These are phyloP conservation scores for Emberiza fucata DNA, from an alignment of 2,113 vertebrate genomes.

Conservation along the genomic window DNA sequence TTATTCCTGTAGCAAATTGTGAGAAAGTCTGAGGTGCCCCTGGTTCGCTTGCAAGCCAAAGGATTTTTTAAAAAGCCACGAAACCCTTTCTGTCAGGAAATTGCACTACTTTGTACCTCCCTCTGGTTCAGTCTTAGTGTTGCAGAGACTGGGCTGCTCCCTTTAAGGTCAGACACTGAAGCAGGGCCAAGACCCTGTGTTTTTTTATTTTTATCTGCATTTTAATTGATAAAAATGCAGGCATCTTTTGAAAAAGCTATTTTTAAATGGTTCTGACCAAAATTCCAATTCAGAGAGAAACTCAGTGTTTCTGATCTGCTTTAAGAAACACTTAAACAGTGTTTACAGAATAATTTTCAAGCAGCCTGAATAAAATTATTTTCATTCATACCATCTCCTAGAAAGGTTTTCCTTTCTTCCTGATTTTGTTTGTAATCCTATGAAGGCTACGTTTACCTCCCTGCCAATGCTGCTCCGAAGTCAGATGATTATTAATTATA, in stretches of 20 bases:
- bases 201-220: neutral
- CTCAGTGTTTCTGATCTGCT: neutral
- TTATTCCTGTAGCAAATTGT: neutral
- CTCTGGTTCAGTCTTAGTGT: neutral
- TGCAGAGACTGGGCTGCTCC: neutral
- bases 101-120: neutral
- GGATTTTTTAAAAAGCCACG: neutral
- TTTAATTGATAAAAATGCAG: neutral
- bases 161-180: neutral
- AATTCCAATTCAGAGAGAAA: neutral
- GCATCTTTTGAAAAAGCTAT: neutral
- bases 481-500: conserved; percentile 64
- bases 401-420: neutral
- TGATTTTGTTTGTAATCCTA: conserved; percentile 43
- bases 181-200: neutral
- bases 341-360: neutral
- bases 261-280: neutral
- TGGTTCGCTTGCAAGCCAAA: fast-evolving
- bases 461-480: conserved; percentile 21
- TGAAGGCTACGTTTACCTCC: conserved; percentile 39
- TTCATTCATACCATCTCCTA: neutral
- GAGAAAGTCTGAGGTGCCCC: neutral
- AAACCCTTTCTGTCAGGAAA: neutral
- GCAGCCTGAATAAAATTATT: neutral
- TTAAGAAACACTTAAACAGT: neutral